Percentiles rank a stretch among this genome's conserved stretches.
Evolutionary conservation across 2,797 vertebrate genomes (phyloP).

Genomic region (Bovichtus diacanthus): DNA sequence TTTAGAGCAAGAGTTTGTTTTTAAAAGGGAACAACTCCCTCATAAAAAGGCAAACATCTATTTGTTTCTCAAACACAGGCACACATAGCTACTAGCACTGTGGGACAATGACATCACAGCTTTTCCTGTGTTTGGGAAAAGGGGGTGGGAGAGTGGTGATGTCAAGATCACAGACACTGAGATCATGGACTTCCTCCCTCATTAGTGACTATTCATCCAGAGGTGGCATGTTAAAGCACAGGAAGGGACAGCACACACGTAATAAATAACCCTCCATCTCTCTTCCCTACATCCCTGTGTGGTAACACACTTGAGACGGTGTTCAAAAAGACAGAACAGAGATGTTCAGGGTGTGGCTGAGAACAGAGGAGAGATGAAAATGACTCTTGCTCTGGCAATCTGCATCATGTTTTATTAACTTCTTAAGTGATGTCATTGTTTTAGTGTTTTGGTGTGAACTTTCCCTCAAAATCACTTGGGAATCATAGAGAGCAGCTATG

Average conservation of each 20-base stretch:
- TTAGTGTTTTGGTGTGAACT: not conserved
- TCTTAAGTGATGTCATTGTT: not conserved
- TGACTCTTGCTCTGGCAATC: not conserved
- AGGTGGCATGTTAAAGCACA: conserved; percentile 1
- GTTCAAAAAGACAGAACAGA: not conserved
- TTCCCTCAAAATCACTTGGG: not conserved
- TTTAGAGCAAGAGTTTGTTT: conserved; percentile 31
- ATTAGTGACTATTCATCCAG: conserved; percentile 48
- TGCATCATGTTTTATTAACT: not conserved
- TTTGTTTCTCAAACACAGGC: conserved; percentile 51
- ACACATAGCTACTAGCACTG: conserved; percentile 37
- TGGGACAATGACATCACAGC: conserved; percentile 60
- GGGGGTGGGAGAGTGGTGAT: conserved; percentile 33
- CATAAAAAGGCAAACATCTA: conserved; percentile 46
- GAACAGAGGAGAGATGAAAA: conserved; percentile 1
- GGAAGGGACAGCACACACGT: conserved; percentile 25
- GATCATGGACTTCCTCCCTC: conserved; percentile 41
- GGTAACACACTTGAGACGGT: conserved; percentile 4
- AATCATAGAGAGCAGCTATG: not conserved
- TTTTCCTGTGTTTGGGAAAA: conserved; percentile 53
- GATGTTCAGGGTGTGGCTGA: conserved; percentile 20
- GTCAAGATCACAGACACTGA: conserved; percentile 50
- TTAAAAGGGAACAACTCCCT: conserved; percentile 44
- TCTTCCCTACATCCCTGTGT: not conserved
- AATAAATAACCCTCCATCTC: conserved; percentile 31